Conservation (phyloP, 2,113 vertebrate genomes). For the Malurus alboscapulatus region DNA sequence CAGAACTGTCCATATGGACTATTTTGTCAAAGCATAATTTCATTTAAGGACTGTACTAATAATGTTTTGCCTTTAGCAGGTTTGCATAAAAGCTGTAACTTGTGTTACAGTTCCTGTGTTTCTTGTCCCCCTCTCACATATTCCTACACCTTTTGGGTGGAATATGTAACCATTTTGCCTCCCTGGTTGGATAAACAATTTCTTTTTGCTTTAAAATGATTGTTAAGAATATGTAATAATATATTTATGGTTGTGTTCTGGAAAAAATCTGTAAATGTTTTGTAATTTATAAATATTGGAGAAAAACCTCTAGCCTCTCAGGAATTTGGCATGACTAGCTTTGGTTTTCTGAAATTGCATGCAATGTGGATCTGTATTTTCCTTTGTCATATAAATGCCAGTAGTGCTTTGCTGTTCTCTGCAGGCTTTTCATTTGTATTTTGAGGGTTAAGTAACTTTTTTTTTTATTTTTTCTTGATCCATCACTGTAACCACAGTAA, state of each 20-base stretch:
- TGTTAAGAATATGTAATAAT: not conserved
- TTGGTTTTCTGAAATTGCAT: not conserved
- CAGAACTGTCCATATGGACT: not conserved
- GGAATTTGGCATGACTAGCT: not conserved
- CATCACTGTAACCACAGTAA: slow-evolving; percentile 70
- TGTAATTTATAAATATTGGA: not conserved
- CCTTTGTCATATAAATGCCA: not conserved
- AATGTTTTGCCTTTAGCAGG: not conserved
- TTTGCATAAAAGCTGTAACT: not conserved
- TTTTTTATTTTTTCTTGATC: not conserved
- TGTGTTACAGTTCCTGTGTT: not conserved
- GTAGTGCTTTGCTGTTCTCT: not conserved
- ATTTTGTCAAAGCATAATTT: not conserved
- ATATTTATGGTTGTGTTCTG: not conserved
- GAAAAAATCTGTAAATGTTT: not conserved
- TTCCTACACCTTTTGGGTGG: not conserved
- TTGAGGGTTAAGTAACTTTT: slow-evolving; percentile 57
- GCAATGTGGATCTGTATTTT: not conserved
- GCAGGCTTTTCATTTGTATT: not conserved
- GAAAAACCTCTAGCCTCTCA: not conserved
- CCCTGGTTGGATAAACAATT: not conserved
- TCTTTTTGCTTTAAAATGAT: not conserved
- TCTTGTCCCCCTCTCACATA: fast-evolving
- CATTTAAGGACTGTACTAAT: not conserved
- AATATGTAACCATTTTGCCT: not conserved